Evolutionary conservation across 2,797 vertebrate genomes (phyloP).

Genomic region (Phalloptychus januarius): DNA sequence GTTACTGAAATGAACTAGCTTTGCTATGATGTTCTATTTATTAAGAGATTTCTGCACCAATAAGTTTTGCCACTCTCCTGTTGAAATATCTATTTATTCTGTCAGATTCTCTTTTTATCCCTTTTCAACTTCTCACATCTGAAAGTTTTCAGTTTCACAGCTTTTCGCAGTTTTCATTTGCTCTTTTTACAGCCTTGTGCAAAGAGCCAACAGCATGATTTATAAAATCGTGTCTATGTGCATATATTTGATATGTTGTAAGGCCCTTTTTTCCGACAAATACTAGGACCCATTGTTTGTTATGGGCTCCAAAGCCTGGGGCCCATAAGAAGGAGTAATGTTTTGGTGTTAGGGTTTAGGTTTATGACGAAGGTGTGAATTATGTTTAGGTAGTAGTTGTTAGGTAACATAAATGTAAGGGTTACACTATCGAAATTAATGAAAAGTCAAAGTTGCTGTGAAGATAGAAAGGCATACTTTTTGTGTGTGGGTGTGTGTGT

Average conservation of each 20-base stretch:
- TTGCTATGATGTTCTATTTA: neutral
- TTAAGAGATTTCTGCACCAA: neutral
- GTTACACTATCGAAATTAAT: neutral
- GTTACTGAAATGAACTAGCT: neutral
- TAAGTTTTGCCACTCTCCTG: neutral
- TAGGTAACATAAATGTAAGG: neutral
- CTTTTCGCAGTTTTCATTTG: slow-evolving; percentile 40
- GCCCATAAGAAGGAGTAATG: too few species aligned
- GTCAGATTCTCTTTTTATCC: slow-evolving; percentile 12
- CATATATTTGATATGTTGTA: neutral
- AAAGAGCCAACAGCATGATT: slow-evolving; percentile 62
- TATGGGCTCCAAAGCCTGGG: too few species aligned
- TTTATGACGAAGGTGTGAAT: too few species aligned
- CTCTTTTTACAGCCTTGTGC: slow-evolving; percentile 59
- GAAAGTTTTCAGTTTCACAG: slow-evolving; percentile 55
- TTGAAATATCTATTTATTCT: slow-evolving; percentile 17
- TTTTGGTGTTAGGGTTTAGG: too few species aligned
- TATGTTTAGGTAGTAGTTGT: too few species aligned
- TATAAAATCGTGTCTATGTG: slow-evolving; percentile 37
- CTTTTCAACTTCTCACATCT: slow-evolving; percentile 47
- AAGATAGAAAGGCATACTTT: neutral
- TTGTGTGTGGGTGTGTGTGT: slow-evolving; percentile 7
- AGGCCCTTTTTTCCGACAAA: neutral
- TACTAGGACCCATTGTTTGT: neutral
- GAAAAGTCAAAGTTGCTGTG: neutral